These are phyloP conservation scores for Pterois miles DNA, from an alignment of 2,797 vertebrate genomes.

Conservation along the genomic window DNA sequence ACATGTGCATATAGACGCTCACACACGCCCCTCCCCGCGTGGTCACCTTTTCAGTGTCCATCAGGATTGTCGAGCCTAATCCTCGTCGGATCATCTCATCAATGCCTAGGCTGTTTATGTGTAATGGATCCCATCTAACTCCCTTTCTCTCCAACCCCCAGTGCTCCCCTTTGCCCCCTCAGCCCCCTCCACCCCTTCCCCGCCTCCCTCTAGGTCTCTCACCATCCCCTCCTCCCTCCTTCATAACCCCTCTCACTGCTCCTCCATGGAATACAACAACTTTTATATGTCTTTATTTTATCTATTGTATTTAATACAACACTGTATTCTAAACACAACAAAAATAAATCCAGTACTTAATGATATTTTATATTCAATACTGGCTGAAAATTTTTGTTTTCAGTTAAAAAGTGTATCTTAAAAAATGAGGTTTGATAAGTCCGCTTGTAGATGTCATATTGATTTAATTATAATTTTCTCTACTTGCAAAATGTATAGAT, in stretches of 20 bases:
- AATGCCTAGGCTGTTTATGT: constrained; percentile 81
- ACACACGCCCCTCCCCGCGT: constrained; percentile 59
- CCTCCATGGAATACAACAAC: not conserved
- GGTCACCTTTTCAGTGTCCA: constrained; percentile 84
- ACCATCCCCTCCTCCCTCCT: not conserved
- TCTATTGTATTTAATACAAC: not conserved
- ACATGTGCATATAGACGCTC: constrained; percentile 12
- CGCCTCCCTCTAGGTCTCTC: not conserved
- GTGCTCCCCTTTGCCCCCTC: not conserved
- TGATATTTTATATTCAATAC: not conserved
- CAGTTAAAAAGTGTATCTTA: not conserved
- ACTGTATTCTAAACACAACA: not conserved
- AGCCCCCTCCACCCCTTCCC: not conserved
- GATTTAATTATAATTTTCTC: not conserved
- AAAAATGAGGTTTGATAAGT: not conserved
- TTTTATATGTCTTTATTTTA: not conserved
- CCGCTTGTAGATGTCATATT: not conserved
- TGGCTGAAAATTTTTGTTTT: no score
- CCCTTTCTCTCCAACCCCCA: constrained; percentile 16
- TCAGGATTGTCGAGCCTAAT: constrained; percentile 82
- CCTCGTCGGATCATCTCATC: constrained; percentile 82
- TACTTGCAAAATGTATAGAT: not conserved
- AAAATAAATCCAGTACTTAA: not conserved
- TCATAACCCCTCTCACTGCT: not conserved
- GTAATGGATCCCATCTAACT: constrained; percentile 80